Percentiles rank a stretch among this genome's conserved stretches.
These are phyloP conservation scores for Phaetusa simplex DNA, from an alignment of 2,113 vertebrate genomes.

Conservation along the genomic window DNA sequence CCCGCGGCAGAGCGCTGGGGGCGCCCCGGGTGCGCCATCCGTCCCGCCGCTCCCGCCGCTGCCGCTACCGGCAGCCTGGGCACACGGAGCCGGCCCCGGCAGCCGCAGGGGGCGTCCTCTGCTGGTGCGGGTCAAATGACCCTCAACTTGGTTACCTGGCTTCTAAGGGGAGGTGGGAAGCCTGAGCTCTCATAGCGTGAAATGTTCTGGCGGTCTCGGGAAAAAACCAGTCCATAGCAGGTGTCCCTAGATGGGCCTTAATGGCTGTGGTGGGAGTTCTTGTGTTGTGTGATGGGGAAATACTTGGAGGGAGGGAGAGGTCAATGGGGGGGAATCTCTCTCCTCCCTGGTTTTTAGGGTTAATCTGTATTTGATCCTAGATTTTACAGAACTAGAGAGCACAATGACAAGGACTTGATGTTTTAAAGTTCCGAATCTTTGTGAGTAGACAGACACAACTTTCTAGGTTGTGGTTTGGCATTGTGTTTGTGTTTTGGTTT, in stretches of 20 bases:
- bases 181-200: accelerated
- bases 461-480: too few species aligned
- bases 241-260: accelerated
- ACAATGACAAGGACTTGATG: background rate
- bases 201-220: background rate
- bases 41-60: too few species aligned
- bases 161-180: background rate
- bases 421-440: background rate
- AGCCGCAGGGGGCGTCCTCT: accelerated
- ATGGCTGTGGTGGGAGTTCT: accelerated
- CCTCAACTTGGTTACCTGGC: accelerated
- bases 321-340: accelerated
- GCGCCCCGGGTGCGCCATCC: background rate
- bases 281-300: background rate
- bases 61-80: accelerated
- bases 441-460: background rate
- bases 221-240: accelerated
- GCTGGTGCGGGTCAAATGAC: accelerated
- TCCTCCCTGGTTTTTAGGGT: background rate
- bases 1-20: accelerated
- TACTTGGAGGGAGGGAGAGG: accelerated
- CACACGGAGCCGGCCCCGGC: accelerated
- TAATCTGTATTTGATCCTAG: background rate
- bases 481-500: background rate
- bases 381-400: background rate